Percentiles rank a stretch among this genome's conserved stretches.
These are phyloP conservation scores for Acrobasis repandana DNA, from an alignment of 2,888 invertebrate genomes.

Conservation along the genomic window DNA sequence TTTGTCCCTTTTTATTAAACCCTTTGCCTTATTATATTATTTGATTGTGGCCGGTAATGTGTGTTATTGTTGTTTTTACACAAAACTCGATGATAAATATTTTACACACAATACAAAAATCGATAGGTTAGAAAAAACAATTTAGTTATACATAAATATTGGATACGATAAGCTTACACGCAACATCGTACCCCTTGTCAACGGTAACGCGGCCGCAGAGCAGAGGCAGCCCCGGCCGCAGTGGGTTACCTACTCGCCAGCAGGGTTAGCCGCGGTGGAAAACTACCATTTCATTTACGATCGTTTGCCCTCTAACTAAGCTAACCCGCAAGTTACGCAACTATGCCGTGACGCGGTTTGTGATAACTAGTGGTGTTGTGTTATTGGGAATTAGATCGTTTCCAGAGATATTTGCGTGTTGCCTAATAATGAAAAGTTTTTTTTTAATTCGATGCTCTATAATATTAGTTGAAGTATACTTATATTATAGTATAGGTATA, in stretches of 20 bases:
- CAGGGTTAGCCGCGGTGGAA: conserved; percentile 67
- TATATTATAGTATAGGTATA: too few species aligned
- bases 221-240: too few species aligned
- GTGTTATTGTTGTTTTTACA: too few species aligned
- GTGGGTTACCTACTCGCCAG: conserved; percentile 39
- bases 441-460: background rate
- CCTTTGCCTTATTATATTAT: too few species aligned
- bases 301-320: conserved; percentile 71
- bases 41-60: too few species aligned
- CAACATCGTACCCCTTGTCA: conserved; percentile 41
- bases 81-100: too few species aligned
- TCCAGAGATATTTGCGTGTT: background rate
- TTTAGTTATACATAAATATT: too few species aligned
- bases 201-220: conserved; percentile 23
- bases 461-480: too few species aligned
- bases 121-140: too few species aligned
- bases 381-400: too few species aligned
- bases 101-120: too few species aligned
- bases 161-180: conserved; percentile 40
- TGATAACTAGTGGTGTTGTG: background rate
- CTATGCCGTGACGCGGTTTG: conserved; percentile 46
- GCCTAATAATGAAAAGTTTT: background rate
- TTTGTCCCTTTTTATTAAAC: too few species aligned
- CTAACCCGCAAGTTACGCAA: conserved; percentile 72
- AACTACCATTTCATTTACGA: conserved; percentile 79